Percentiles rank a stretch among this genome's conserved stretches.
phyloP scores from a whole-genome alignment of 2,888 invertebrate genomes.

The Phaonia tiefii region DNA sequence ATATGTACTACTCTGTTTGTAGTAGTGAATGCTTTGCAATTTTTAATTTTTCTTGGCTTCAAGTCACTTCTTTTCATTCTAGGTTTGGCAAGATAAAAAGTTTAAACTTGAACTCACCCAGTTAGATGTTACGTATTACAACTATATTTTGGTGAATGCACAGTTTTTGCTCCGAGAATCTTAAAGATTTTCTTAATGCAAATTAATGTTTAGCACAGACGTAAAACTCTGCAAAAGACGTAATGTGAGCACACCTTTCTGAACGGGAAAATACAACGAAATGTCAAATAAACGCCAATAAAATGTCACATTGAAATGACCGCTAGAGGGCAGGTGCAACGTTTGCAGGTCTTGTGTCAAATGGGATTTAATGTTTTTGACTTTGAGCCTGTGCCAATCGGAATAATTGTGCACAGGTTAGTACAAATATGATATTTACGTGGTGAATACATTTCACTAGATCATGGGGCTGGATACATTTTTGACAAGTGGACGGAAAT shows the following conservation, averaged over 20 bases:
- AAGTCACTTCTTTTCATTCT: background rate
- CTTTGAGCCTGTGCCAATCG: no score
- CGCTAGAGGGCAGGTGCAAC: background rate
- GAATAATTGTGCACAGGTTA: no score
- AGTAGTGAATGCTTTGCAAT: constrained; percentile 49
- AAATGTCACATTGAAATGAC: constrained; percentile 25
- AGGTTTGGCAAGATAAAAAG: background rate
- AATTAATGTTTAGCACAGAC: constrained; percentile 52
- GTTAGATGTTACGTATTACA: constrained; percentile 12
- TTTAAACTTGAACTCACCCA: constrained; percentile 58
- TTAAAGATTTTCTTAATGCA: constrained; percentile 49
- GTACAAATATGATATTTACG: no score
- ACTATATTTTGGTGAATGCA: background rate
- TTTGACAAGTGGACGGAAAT: no score
- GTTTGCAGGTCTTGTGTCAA: no score
- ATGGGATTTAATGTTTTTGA: no score
- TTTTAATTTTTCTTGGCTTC: constrained; percentile 25
- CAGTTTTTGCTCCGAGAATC: constrained; percentile 17
- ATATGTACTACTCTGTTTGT: background rate
- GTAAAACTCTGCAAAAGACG: constrained; percentile 55
- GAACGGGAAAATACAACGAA: constrained; percentile 37
- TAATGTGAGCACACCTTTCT: constrained; percentile 62
- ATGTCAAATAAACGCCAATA: constrained; percentile 6
- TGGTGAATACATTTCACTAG: no score
- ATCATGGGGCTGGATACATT: no score